Evolutionary conservation across 2,797 vertebrate species (phyloP).

Genomic region (Pitangus sulphuratus): DNA sequence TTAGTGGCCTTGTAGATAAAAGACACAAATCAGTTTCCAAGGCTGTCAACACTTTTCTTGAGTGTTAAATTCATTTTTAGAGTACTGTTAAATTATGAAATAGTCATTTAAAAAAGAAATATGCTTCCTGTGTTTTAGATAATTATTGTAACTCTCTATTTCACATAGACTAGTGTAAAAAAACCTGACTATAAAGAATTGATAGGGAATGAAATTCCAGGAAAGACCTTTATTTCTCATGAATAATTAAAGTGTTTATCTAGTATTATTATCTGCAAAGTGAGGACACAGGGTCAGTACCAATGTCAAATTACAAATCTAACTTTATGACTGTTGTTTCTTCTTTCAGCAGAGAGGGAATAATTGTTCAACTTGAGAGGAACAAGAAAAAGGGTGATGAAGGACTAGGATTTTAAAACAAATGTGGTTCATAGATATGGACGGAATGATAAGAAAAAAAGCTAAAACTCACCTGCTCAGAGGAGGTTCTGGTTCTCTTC

Average conservation of each 20-base stretch:
- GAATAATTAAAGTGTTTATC: background rate
- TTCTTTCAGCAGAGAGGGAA: background rate
- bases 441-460: background rate
- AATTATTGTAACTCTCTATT: background rate
- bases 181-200: background rate
- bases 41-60: slow-evolving; percentile 24
- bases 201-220: background rate
- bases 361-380: background rate
- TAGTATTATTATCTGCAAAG: background rate
- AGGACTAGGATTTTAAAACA: background rate
- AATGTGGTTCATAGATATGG: background rate
- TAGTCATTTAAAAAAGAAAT: slow-evolving; percentile 27
- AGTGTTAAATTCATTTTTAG: slow-evolving; percentile 29
- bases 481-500: background rate
- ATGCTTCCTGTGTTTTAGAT: background rate
- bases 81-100: slow-evolving; percentile 27
- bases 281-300: background rate
- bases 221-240: background rate
- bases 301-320: background rate
- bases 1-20: background rate
- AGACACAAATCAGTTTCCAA: slow-evolving; percentile 17
- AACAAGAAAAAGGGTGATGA: background rate
- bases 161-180: background rate
- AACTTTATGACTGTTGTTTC: background rate
- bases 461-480: background rate